These are phyloP conservation scores for Smutsia gigantea DNA, from an alignment of 2,797 vertebrate genomes.

Conservation along the genomic window DNA sequence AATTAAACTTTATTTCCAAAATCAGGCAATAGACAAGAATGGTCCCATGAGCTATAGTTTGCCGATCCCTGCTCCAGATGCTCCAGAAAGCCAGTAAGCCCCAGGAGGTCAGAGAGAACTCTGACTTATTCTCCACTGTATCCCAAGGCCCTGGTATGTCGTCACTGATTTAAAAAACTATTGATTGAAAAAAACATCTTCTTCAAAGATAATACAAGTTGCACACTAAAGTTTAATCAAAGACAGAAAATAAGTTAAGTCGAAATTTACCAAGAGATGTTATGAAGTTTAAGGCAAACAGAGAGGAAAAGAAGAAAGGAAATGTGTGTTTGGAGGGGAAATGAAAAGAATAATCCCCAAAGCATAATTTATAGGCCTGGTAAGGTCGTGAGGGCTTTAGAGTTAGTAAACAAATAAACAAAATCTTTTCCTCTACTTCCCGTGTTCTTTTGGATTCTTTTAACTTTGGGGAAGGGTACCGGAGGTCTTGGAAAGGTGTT, in stretches of 20 bases:
- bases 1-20: constrained; percentile 10
- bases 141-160: not conserved
- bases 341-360: not conserved
- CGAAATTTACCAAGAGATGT: constrained; percentile 19
- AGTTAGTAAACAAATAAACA: not conserved
- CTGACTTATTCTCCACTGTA: not conserved
- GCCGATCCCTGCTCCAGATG: not conserved
- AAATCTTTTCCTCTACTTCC: not conserved
- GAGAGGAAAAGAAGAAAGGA: not conserved
- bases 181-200: not conserved
- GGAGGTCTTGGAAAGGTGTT: not conserved
- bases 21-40: not conserved
- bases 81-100: not conserved
- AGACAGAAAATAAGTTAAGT: not conserved
- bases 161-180: not conserved
- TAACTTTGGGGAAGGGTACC: not conserved
- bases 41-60: not conserved
- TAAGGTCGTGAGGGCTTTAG: not conserved
- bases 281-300: not conserved
- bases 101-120: not conserved
- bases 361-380: not conserved
- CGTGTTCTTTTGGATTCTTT: not conserved
- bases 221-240: not conserved
- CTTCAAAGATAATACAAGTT: not conserved
- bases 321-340: not conserved